phyloP scores from a whole-genome alignment of 2,113 vertebrate genomes.

The Polyodon spathula region DNA sequence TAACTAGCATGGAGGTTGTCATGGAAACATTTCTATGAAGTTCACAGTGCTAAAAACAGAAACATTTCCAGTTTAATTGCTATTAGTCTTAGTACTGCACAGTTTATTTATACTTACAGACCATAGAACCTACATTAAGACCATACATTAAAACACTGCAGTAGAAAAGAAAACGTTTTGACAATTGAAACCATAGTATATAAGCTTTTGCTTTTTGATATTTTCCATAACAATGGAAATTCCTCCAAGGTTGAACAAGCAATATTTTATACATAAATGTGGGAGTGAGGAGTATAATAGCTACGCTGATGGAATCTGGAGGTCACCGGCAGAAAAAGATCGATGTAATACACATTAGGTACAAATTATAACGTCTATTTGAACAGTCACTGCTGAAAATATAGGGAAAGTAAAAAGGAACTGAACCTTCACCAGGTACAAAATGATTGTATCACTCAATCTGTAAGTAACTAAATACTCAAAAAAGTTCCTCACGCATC shows the following conservation, averaged over 20 bases:
- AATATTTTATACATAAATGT: too few species aligned
- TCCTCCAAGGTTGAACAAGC: slow-evolving; percentile 40
- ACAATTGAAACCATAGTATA: slow-evolving; percentile 22
- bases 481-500: too few species aligned
- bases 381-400: too few species aligned
- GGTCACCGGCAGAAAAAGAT: too few species aligned
- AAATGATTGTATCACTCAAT: too few species aligned
- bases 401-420: too few species aligned
- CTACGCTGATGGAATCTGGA: too few species aligned
- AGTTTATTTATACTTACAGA: slow-evolving; percentile 63
- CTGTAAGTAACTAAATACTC: too few species aligned
- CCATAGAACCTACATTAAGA: slow-evolving; percentile 34
- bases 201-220: slow-evolving; percentile 22
- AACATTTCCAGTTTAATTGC: slow-evolving; percentile 86
- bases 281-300: too few species aligned
- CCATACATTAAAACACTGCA: slow-evolving; percentile 26
- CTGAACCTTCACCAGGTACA: too few species aligned
- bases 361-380: too few species aligned
- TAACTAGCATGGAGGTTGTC: slow-evolving; percentile 95
- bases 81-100: slow-evolving; percentile 73
- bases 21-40: slow-evolving; percentile 91
- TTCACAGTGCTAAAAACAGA: slow-evolving; percentile 81
- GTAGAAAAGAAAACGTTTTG: slow-evolving; percentile 19
- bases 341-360: too few species aligned
- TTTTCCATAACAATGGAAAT: slow-evolving; percentile 33